Conservation (phyloP, 2,113 vertebrate genomes). For the Fulmarus glacialis region DNA sequence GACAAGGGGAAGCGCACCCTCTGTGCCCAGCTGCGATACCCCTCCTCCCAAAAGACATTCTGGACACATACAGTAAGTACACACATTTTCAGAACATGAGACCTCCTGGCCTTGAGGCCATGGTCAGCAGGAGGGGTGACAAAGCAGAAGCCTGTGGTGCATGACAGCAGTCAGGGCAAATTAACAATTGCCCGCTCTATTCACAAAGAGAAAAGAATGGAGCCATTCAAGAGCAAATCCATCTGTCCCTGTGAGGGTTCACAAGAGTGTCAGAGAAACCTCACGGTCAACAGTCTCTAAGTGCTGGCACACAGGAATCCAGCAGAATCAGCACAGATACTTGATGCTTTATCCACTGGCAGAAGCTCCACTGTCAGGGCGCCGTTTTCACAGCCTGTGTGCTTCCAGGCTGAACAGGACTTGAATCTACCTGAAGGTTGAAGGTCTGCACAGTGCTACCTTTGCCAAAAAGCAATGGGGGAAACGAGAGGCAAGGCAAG, state of each 20-base stretch:
- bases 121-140: constrained; percentile 35
- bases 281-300: constrained; percentile 26
- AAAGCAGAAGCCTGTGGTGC: constrained; percentile 39
- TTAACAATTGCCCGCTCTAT: constrained; percentile 5
- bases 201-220: constrained; percentile 46
- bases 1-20: neutral
- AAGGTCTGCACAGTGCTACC: neutral
- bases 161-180: constrained; percentile 39
- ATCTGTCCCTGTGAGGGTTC: constrained; percentile 48
- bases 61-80: constrained; percentile 18
- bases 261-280: constrained; percentile 45
- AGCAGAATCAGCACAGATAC: neutral
- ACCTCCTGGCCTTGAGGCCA: constrained; percentile 23
- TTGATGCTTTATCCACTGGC: neutral
- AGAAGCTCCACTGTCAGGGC: neutral
- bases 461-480: neutral
- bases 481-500: neutral
- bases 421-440: neutral
- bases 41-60: neutral
- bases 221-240: constrained; percentile 57
- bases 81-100: neutral
- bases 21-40: rapidly evolving
- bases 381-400: neutral
- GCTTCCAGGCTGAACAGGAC: neutral
- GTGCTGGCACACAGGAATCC: constrained; percentile 16